phyloP scores from a whole-genome alignment of 2,113 vertebrate species.

The Seriola rivoliana region DNA sequence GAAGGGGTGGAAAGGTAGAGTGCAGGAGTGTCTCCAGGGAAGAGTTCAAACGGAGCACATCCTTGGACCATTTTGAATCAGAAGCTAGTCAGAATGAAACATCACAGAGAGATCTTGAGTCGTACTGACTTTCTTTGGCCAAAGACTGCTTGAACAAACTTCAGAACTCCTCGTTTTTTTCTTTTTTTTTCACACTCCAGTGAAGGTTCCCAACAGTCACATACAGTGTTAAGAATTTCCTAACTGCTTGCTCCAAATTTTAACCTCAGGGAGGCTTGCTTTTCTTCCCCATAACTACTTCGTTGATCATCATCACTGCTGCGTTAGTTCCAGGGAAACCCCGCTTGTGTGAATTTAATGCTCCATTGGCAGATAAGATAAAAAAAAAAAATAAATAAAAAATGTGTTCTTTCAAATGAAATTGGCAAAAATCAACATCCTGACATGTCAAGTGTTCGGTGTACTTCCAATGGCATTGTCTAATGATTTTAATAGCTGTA shows the following conservation, averaged over 20 bases:
- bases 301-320: constrained; percentile 46
- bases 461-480: not conserved
- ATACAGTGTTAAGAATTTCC: constrained; percentile 51
- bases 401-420: constrained; percentile 14
- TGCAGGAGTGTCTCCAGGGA: constrained; percentile 48
- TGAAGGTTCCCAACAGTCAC: constrained; percentile 67
- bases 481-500: constrained; percentile 17
- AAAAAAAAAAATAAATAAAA: not conserved
- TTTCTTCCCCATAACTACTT: constrained; percentile 50
- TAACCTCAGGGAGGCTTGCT: constrained; percentile 65
- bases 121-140: constrained; percentile 67
- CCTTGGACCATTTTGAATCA: constrained; percentile 44
- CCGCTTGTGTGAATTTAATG: constrained; percentile 31
- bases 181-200: constrained; percentile 51
- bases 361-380: constrained; percentile 14
- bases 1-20: constrained; percentile 55
- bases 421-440: constrained; percentile 9
- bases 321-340: constrained; percentile 40
- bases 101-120: constrained; percentile 22
- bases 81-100: constrained; percentile 45
- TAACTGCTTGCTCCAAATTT: constrained; percentile 45
- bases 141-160: constrained; percentile 39
- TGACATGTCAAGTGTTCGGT: not conserved
- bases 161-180: constrained; percentile 25
- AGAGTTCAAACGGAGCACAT: constrained; percentile 64